phyloP scores from a whole-genome alignment of 2,113 vertebrate species.

The Ivindomyrus marchei region DNA sequence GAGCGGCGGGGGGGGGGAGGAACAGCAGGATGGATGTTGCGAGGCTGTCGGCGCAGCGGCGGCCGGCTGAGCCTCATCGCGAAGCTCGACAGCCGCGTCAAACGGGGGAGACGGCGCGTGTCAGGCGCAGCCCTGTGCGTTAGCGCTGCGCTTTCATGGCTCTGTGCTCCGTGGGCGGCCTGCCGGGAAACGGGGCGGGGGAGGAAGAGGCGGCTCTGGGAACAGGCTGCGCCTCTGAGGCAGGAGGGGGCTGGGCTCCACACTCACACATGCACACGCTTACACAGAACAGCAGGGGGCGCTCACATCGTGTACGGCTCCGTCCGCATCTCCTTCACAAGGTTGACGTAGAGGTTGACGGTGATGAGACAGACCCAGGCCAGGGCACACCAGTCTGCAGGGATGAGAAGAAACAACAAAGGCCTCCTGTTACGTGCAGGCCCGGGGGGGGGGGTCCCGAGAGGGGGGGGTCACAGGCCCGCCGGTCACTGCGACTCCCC shows the following conservation, averaged over 20 bases:
- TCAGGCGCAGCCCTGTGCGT: not conserved
- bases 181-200: not conserved
- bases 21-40: slow-evolving; percentile 9
- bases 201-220: not conserved
- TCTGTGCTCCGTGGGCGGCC: not conserved
- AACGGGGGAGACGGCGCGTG: not conserved
- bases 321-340: slow-evolving; percentile 66
- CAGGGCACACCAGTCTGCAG: slow-evolving; percentile 69
- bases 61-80: not conserved
- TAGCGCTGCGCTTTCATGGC: not conserved
- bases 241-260: not conserved
- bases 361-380: slow-evolving; percentile 75
- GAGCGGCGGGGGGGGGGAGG: too few species aligned
- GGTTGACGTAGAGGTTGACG: slow-evolving; percentile 69
- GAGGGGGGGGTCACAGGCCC: not conserved
- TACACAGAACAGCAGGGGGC: slow-evolving; percentile 8
- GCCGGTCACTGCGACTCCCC: not conserved
- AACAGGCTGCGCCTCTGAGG: not conserved
- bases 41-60: slow-evolving; percentile 3
- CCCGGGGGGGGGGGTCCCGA: not conserved
- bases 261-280: slow-evolving; percentile 20
- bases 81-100: slow-evolving; percentile 1
- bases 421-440: not conserved
- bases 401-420: not conserved
- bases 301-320: slow-evolving; percentile 63